Conservation (phyloP, 2,797 vertebrate genomes). For the Liparis tanakae region DNA sequence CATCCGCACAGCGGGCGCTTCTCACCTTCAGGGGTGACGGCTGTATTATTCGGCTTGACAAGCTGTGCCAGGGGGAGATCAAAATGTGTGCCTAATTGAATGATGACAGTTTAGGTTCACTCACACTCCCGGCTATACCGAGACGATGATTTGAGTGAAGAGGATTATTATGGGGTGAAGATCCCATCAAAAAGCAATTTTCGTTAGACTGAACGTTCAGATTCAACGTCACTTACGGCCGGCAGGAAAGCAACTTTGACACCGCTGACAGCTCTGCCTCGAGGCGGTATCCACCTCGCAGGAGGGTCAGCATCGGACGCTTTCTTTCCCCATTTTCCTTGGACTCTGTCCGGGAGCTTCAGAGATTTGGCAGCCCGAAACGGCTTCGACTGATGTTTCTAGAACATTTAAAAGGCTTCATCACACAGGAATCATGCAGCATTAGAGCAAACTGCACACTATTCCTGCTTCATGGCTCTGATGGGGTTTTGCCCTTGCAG, state of each 20-base stretch:
- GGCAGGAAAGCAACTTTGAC: constrained; percentile 56
- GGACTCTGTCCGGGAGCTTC: not conserved
- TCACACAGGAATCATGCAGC: not conserved
- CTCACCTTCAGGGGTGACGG: constrained; percentile 73
- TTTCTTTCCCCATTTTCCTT: not conserved
- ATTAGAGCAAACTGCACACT: not conserved
- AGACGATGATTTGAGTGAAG: constrained; percentile 53
- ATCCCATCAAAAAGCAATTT: constrained; percentile 64
- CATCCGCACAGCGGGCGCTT: constrained; percentile 48
- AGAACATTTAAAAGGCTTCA: constrained; percentile 25
- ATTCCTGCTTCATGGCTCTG: no score
- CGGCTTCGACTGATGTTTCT: constrained; percentile 9
- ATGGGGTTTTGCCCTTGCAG: not conserved
- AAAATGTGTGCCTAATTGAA: constrained; percentile 72
- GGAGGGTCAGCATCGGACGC: constrained; percentile 2
- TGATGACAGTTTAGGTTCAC: constrained; percentile 66
- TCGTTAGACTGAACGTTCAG: constrained; percentile 36
- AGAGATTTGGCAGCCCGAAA: constrained; percentile 9
- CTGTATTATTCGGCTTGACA: constrained; percentile 81
- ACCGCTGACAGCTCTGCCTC: constrained; percentile 58
- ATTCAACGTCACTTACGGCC: constrained; percentile 39
- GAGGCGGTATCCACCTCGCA: constrained; percentile 29
- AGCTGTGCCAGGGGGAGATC: constrained; percentile 61
- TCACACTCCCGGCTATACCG: constrained; percentile 31
- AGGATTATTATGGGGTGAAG: constrained; percentile 54